phyloP scores from a whole-genome alignment of 2,113 vertebrate genomes.

The Plectropomus leopardus region DNA sequence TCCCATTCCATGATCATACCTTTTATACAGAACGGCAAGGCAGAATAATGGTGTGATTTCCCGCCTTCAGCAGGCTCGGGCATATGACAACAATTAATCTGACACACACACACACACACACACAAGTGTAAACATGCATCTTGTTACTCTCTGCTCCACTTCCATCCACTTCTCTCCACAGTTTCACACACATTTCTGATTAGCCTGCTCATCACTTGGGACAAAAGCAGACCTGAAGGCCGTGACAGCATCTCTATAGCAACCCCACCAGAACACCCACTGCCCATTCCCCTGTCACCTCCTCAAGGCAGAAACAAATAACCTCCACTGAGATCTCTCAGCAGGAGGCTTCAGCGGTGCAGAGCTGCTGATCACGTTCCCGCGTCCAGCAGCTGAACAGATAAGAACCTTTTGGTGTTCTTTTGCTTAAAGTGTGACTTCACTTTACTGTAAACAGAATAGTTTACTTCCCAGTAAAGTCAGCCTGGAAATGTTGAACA shows the following conservation, averaged over 20 bases:
- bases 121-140: slow-evolving; percentile 40
- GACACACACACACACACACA: slow-evolving; percentile 14
- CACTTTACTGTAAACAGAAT: slow-evolving; percentile 53
- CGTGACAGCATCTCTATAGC: slow-evolving; percentile 20
- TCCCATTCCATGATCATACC: no score
- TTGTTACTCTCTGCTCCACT: slow-evolving; percentile 25
- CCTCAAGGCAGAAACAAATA: slow-evolving; percentile 56
- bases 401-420: slow-evolving; percentile 50
- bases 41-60: no score
- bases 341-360: slow-evolving; percentile 50
- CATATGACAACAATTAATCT: slow-evolving; percentile 49
- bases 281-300: neutral
- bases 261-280: neutral
- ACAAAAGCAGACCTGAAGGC: slow-evolving; percentile 54
- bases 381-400: slow-evolving; percentile 41
- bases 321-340: slow-evolving; percentile 57
- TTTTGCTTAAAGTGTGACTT: slow-evolving; percentile 42
- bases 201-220: slow-evolving; percentile 53
- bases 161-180: slow-evolving; percentile 16
- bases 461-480: no score
- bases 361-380: slow-evolving; percentile 55
- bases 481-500: no score
- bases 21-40: no score
- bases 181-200: slow-evolving; percentile 49
- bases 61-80: no score